Evolutionary conservation across 2,888 invertebrate genomes (phyloP), one percentile per base, ranked within the genome.

Genomic region (Drosophila kanekoi): DNA sequence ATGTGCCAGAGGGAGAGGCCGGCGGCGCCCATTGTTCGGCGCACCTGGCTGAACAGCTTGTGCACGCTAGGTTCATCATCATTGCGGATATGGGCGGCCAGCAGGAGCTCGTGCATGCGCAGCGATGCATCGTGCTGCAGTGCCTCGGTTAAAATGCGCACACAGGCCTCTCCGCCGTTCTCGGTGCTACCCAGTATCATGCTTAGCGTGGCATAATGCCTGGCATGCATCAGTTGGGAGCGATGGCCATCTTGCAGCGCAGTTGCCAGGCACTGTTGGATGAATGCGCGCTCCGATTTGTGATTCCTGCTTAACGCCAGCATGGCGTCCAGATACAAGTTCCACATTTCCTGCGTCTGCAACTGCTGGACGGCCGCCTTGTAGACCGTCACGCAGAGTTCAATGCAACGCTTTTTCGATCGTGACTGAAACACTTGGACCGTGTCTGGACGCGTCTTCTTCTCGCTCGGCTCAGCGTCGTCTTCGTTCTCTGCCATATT

Each of bases 261-360:
- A 45, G 87, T 91, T 45, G 92, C 93, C 47, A 95, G 84, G 23
- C 94, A 89, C 64, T 93, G 93, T 28, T 92, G 92, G 75, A 93
- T 94, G 13, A 93, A 92, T 40, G 92, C 92, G 2, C 93, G 92
- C 32, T 94, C 91, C 1, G 91, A 89, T 1, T 90, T 90, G 13
- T 90, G 76, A 61, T 94, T 93, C 23, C 92, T 91, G 87, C 93
- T 93, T 0, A 94, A 90, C 72, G 94, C 93, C 28, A 94, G 74
- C 89, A 95, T 92, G 23, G 93, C 93, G 66, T 94, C 93, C 53
- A 95, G 90, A 73, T 94, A 95, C 2, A 93, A 77, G 0, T 93
- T 92, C 94, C 94, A 94, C 93, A 94, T 94, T 78, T 92, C 91
- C 77, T 92, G 92, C 2, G 93, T 93, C 75, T 93, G 92, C 48